phyloP scores from a whole-genome alignment of 1,140 invertebrate genomes.

The Brachionus plicatilis region DNA sequence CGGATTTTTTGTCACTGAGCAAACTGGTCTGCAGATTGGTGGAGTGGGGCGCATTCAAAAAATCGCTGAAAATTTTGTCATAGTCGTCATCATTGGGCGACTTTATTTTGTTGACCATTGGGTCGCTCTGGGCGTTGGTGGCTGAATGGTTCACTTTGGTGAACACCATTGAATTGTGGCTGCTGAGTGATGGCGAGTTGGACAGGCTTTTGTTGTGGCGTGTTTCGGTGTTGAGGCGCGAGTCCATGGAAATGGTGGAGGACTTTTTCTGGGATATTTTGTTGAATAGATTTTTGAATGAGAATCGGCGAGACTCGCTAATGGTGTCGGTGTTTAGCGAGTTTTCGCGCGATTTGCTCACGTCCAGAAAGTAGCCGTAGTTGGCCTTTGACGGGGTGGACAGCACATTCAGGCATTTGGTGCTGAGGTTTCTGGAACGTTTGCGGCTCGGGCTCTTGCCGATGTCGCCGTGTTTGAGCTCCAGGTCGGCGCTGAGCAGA shows the following conservation, averaged over 20 bases:
- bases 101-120: background rate
- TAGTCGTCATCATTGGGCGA: background rate
- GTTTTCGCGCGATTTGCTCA: background rate
- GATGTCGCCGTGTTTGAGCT: background rate
- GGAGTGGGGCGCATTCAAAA: background rate
- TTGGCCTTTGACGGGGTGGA: background rate
- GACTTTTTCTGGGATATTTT: background rate
- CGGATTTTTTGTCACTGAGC: background rate
- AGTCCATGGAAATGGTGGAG: background rate
- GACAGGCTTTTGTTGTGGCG: background rate
- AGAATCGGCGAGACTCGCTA: background rate
- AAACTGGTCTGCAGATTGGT: background rate
- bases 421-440: background rate
- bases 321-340: background rate
- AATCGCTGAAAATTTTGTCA: slow-evolving; percentile 39
- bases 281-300: slow-evolving; percentile 12
- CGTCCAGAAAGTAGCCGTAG: background rate
- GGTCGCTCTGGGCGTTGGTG: background rate
- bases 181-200: background rate
- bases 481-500: background rate
- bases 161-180: background rate
- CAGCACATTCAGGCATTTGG: background rate
- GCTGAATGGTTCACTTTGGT: background rate
- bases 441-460: background rate
- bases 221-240: background rate